phyloP scores from a whole-genome alignment of 2,888 invertebrate species.

The Agapostemon virescens region DNA sequence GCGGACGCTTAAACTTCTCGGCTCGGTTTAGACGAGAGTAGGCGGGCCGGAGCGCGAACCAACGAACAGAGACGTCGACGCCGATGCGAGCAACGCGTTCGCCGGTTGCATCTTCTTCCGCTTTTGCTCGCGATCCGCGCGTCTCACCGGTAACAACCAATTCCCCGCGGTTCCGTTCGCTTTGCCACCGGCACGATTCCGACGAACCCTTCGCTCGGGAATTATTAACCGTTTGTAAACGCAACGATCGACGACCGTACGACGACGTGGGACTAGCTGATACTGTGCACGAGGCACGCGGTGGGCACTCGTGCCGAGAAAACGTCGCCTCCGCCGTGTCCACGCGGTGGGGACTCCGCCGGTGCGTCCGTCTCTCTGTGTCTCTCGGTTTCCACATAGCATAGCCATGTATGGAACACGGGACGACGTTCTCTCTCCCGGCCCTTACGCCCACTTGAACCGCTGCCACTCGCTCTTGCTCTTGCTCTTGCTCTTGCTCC shows the following conservation, averaged over 20 bases:
- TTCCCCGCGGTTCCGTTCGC: too few species aligned
- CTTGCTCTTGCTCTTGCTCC: constrained; percentile 48
- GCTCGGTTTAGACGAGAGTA: constrained; percentile 12
- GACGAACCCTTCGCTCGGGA: not conserved
- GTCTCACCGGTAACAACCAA: too few species aligned
- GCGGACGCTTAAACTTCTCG: constrained; percentile 39
- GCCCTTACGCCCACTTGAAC: constrained; percentile 68
- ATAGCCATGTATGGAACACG: constrained; percentile 79
- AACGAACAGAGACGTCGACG: constrained; percentile 37
- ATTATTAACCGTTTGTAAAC: constrained; percentile 4
- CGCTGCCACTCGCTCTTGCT: constrained; percentile 33
- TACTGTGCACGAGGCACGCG: constrained; percentile 62
- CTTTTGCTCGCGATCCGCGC: not conserved
- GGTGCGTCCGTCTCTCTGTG: constrained; percentile 71
- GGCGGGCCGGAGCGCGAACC: constrained; percentile 12
- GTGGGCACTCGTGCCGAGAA: constrained; percentile 58
- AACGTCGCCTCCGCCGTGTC: constrained; percentile 67
- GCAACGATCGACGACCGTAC: constrained; percentile 43
- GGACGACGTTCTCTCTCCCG: constrained; percentile 75
- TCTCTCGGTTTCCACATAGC: constrained; percentile 79
- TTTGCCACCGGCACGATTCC: constrained; percentile 2
- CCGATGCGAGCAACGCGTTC: constrained; percentile 49
- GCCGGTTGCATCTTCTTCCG: constrained; percentile 50
- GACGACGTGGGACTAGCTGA: constrained; percentile 50
- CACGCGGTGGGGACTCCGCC: constrained; percentile 69